phyloP scores from a whole-genome alignment of 2,888 invertebrate species.

The Mechanitis mazaeus region DNA sequence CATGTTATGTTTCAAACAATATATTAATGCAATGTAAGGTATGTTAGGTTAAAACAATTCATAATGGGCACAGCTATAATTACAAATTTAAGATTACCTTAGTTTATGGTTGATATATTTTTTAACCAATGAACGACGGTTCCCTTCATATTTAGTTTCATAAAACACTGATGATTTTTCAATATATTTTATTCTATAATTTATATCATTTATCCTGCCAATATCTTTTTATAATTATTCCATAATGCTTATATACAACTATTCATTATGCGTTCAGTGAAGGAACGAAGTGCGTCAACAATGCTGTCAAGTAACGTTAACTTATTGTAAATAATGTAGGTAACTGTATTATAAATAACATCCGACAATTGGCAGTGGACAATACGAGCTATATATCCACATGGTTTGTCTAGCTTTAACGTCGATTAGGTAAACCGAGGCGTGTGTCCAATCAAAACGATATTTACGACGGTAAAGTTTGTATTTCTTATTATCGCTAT shows the following conservation, averaged over 20 bases:
- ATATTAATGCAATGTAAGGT: no score
- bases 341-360: constrained; percentile 46
- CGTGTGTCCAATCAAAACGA: constrained; percentile 46
- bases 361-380: constrained; percentile 46
- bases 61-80: constrained; percentile 1
- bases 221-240: neutral
- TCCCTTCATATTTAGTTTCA: neutral
- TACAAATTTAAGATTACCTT: neutral
- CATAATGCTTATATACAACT: neutral
- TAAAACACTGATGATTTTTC: no score
- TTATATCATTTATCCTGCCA: no score
- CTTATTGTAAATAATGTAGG: constrained; percentile 56
- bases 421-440: constrained; percentile 55
- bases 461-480: constrained; percentile 54
- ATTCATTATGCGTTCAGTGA: constrained; percentile 31
- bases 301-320: constrained; percentile 49
- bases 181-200: no score
- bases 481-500: constrained; percentile 59
- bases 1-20: constrained; percentile 6
- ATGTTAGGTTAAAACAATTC: no score
- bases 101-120: neutral
- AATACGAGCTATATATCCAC: constrained; percentile 43
- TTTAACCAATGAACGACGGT: neutral
- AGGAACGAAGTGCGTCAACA: constrained; percentile 38
- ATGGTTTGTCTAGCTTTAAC: constrained; percentile 43